Evolutionary conservation across 2,113 vertebrate species (phyloP), one percentile per base, ranked within the genome.

Genomic region (Cyanistes caeruleus): DNA sequence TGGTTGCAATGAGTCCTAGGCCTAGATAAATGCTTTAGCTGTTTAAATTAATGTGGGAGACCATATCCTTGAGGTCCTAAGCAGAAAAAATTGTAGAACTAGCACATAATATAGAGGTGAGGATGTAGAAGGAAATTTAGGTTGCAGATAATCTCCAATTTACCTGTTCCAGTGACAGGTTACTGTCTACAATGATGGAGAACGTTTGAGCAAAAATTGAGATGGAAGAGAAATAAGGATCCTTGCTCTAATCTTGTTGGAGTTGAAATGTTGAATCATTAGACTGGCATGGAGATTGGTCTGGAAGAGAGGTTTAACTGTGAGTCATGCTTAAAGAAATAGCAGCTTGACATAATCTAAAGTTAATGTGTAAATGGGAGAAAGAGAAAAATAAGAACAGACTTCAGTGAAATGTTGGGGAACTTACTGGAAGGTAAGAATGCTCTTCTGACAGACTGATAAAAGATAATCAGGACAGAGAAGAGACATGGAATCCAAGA

Each of bases 291-390:
- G 53, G 15, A 84, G 35, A 35, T 14, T 39, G 17, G 11, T 81
- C 43, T 85, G 48, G n/a, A 70, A 43, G 7, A 91, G 41, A 55
- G 12, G 13, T 41, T 94, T 90, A 78, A 75, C 22, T 74, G 51
- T 53, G 43, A 53, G 9, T 60, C 7, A 15, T 27, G 19, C 53
- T 56, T 84, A 37, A 39, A 85, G 53, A 68, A 73, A 60, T 5
- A 64, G 13, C 17, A 13, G 37, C 15, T 76, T 74, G 51, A 53
- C 15, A 15, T 68, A 75, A 41, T 69, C 28, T 65, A 21, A 70
- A 68, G 28, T 46, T 63, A 49, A 69, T 31, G 37, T 18, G 2
- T 58, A 33, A 10, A 28, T 4, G 0, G 11, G 1, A 2, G 5
- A 13, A 80, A 68, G 19, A 76, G 14, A 80, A 84, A 80, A 78